Conservation (phyloP, 1,140 invertebrate species). For the Lasioglossum baleicum region DNA sequence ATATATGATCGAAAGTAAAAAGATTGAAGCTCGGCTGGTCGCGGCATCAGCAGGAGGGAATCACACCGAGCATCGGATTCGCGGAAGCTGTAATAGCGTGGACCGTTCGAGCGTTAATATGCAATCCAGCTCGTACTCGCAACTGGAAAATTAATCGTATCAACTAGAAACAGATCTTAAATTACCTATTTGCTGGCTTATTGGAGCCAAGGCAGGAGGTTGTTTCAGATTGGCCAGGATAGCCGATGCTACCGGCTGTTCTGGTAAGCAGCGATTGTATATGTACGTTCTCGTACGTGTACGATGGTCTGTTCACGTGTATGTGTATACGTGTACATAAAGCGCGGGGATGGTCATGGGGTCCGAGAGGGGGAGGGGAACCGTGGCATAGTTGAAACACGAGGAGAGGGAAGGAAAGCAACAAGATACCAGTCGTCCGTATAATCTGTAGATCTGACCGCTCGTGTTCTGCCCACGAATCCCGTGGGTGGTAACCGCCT, state of each 20-base stretch:
- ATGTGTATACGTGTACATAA: slow-evolving; percentile 28
- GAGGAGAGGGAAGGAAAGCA: slow-evolving; percentile 21
- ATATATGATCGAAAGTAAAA: not conserved
- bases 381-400: slow-evolving; percentile 16
- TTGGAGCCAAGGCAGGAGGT: slow-evolving; percentile 17
- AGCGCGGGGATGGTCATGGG: slow-evolving; percentile 10
- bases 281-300: too few species aligned
- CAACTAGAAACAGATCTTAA: slow-evolving; percentile 46
- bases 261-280: slow-evolving; percentile 14
- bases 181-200: slow-evolving; percentile 45
- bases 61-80: not conserved
- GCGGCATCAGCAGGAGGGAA: not conserved
- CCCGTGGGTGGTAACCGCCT: slow-evolving; percentile 61
- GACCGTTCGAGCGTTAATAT: not conserved
- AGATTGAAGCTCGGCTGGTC: not conserved
- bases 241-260: slow-evolving; percentile 40
- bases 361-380: not conserved
- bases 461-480: slow-evolving; percentile 62
- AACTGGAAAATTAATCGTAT: slow-evolving; percentile 29
- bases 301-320: not conserved
- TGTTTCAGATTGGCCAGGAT: slow-evolving; percentile 49
- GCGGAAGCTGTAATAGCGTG: not conserved
- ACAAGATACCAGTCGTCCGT: slow-evolving; percentile 57
- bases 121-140: not conserved
- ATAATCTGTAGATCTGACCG: slow-evolving; percentile 63